Evolutionary conservation across 2,888 invertebrate genomes (phyloP).

Genomic region (Pelosia muscerda): DNA sequence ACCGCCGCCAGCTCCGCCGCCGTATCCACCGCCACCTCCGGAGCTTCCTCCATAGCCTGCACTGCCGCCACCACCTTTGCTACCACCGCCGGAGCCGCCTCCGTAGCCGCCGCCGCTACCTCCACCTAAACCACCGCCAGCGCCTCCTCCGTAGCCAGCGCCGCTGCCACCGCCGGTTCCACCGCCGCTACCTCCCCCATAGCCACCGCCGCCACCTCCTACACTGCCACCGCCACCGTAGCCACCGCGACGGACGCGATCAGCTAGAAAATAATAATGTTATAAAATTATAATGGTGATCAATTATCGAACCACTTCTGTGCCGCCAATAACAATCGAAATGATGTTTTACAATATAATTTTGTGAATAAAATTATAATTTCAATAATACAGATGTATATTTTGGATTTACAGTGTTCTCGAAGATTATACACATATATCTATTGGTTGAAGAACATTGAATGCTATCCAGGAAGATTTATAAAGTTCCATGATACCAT

Average conservation of each 20-base stretch:
- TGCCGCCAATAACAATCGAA: too few species aligned
- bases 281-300: not conserved
- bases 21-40: slow-evolving; percentile 45
- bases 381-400: too few species aligned
- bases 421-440: too few species aligned
- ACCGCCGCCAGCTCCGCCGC: slow-evolving; percentile 42
- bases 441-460: too few species aligned
- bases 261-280: slow-evolving; percentile 1
- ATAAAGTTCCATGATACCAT: too few species aligned
- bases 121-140: slow-evolving; percentile 46
- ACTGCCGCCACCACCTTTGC: slow-evolving; percentile 31
- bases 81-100: slow-evolving; percentile 6
- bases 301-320: not conserved
- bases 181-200: slow-evolving; percentile 29
- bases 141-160: slow-evolving; percentile 11
- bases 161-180: slow-evolving; percentile 35
- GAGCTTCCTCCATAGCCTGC: slow-evolving; percentile 29
- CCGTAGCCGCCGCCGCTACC: slow-evolving; percentile 27
- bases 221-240: not conserved
- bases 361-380: too few species aligned
- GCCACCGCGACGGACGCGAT: slow-evolving; percentile 9
- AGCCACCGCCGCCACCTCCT: not conserved
- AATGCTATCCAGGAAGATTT: too few species aligned
- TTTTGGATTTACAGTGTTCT: too few species aligned
- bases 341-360: too few species aligned